Evolutionary conservation across 1,140 invertebrate genomes (phyloP), one percentile per base, ranked within the genome.

Genomic region (Vanessa atalanta): DNA sequence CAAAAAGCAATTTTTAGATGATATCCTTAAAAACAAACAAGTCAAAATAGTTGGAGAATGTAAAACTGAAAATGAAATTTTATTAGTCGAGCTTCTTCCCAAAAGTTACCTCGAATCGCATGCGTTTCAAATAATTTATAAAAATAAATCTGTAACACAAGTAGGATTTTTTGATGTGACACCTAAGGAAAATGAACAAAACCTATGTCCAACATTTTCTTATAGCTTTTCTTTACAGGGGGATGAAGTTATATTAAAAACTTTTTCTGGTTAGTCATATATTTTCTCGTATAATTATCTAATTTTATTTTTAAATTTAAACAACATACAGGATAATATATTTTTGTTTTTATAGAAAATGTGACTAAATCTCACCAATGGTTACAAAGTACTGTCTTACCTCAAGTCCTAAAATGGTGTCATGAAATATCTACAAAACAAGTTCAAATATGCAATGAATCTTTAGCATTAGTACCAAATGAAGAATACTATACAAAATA

Each of bases 401-500:
- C 94, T 12, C 96, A 96, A 85, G 84, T 97, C 64, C 77, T 94
- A 1, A 96, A 95, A 77, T 97, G 96, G 97, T 92, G 93, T 74
- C 82, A 94, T 73, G 82, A 87, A 77, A 37, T 71, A 57, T 63
- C 87, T 83, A 60, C 75, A 86, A 71, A 79, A 78, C 20, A 60
- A 72, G 14, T 79, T 75, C 65, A 75, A 23, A 70, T 57, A 88
- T 60, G 79, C 93, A 86, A 87, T 60, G 90, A 93, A 63, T 98
- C 97, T 3, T 88, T 98, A 26, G 93, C 93, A 65, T 93, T 97
- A 43, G 86, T 98, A 0, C 89, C 94, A 15, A 81, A 94, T 47
- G 95, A 96, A 67, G 93, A 94, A 70, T 98, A 98, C 88, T 95
- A 94, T 82, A 74, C 86, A 48, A 91, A 96, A 37, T 98, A 98